These are phyloP conservation scores for Perithous albicinctus DNA, from an alignment of 2,888 invertebrate species.

Conservation along the genomic window DNA sequence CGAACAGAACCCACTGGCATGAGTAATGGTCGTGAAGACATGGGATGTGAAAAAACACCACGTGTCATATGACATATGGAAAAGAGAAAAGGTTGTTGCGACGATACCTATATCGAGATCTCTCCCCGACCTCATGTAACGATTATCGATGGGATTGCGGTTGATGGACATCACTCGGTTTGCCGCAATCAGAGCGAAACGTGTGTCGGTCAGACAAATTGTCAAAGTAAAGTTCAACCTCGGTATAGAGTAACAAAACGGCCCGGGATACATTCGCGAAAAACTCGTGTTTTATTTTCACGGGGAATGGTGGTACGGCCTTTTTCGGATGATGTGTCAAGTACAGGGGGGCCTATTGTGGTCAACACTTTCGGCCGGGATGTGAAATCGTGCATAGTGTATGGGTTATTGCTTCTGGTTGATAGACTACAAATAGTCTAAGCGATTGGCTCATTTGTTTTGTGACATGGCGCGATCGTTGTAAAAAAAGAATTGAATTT, in stretches of 20 bases:
- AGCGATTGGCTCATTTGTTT: background rate
- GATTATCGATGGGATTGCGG: constrained; percentile 61
- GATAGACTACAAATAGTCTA: background rate
- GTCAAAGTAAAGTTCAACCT: constrained; percentile 58
- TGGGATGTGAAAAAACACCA: background rate
- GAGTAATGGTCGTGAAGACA: background rate
- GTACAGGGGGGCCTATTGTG: background rate
- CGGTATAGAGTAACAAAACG: constrained; percentile 10
- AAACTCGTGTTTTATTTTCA: background rate
- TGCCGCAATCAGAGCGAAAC: constrained; percentile 58
- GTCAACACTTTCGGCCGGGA: background rate
- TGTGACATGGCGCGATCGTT: background rate
- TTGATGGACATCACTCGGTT: constrained; percentile 55
- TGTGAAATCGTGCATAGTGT: background rate
- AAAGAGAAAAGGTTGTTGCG: background rate
- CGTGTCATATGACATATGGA: background rate
- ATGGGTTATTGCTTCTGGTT: background rate
- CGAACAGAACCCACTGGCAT: no score
- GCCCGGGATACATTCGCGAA: background rate
- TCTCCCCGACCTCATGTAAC: constrained; percentile 50
- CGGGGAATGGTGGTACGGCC: background rate
- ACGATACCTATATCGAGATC: constrained; percentile 12
- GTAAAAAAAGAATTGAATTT: no score
- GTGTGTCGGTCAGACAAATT: constrained; percentile 50
- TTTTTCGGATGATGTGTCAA: background rate